Conservation (phyloP, 2,113 vertebrate species). For the Anser cygnoides region DNA sequence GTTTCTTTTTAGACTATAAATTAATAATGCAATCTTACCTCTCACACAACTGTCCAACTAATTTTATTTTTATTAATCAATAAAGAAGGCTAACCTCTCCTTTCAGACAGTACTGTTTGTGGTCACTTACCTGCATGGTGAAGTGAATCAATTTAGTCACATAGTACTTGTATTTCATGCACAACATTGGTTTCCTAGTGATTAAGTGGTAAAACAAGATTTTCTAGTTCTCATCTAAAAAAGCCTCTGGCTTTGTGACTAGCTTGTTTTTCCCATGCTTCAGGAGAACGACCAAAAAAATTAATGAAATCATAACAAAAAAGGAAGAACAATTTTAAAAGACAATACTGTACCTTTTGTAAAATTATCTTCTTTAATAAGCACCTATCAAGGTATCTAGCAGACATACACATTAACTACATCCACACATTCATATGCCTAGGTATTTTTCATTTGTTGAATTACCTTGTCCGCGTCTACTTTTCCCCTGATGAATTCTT, state of each 20-base stretch:
- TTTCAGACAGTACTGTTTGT: background rate
- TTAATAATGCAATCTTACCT: background rate
- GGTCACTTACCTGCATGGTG: background rate
- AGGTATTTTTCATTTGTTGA: background rate
- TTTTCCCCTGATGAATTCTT: conserved; percentile 92
- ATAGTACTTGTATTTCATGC: background rate
- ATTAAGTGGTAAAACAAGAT: background rate
- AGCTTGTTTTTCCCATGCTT: background rate
- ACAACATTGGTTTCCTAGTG: background rate
- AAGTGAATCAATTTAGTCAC: background rate
- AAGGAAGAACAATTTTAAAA: background rate
- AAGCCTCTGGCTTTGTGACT: background rate
- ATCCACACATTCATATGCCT: background rate
- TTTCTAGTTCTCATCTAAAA: background rate
- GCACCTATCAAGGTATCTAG: background rate
- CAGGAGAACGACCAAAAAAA: background rate
- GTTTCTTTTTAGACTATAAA: background rate
- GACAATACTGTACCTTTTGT: background rate
- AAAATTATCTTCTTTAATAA: background rate
- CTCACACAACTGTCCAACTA: background rate
- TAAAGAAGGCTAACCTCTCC: background rate
- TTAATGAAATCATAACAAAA: background rate
- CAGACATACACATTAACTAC: background rate
- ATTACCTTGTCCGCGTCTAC: conserved; percentile 96
- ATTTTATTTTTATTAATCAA: background rate